Base-by-base conservation (phyloP, 2,113 vertebrate genomes). In the Grammomys dolichurus region DNA sequence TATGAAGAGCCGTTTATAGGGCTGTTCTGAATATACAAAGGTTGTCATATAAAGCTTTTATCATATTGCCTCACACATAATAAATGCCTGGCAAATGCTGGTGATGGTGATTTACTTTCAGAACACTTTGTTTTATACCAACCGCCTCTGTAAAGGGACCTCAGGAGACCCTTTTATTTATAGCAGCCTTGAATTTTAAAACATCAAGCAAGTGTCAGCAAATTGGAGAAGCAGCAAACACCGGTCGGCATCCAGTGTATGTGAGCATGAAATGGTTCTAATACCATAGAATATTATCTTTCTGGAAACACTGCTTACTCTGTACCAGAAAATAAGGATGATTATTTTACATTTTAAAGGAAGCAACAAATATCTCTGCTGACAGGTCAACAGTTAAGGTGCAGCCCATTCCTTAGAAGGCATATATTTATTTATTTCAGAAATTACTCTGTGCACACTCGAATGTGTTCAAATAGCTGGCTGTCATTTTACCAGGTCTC, bases 11-110 rank as follows among this genome's bases (percentile, higher is more conserved):
- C 36, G 31, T 69, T 22, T 88, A 87, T 19, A 84, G 40, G 31
- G 28, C 17, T 87, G 58, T 86, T 81, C 67, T 58, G 91, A 86
- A 80, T 93, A 93, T 31, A 95, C 36, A 78, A 82, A 36, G 56
- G 54, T 19, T 87, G 13, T 48, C 48, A 43, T 7, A 1, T 6
- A 91, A 94, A 80, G 3, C 46, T 92, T 88, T 48, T 86, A 54
- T 84, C 24, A 17, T 7, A 76, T 31, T 19, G 12, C 9, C n/a
- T 81, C 26, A 36, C 54, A 88, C 2, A 8, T 33, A 73, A 16
- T 63, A 36, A 80, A 75, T 73, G 69, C 28, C 73, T 90, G 90
- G 46, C 90, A 94, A 97, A 94, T 89, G 60, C 10, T 96, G 63
- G 91, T 40, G 54, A 14, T 63, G n/a, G 40, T 48, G 54, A 65